Percentiles rank a stretch among this genome's conserved stretches.
These are phyloP conservation scores for Isurus oxyrinchus DNA, from an alignment of 2,113 vertebrate species.

Conservation along the genomic window DNA sequence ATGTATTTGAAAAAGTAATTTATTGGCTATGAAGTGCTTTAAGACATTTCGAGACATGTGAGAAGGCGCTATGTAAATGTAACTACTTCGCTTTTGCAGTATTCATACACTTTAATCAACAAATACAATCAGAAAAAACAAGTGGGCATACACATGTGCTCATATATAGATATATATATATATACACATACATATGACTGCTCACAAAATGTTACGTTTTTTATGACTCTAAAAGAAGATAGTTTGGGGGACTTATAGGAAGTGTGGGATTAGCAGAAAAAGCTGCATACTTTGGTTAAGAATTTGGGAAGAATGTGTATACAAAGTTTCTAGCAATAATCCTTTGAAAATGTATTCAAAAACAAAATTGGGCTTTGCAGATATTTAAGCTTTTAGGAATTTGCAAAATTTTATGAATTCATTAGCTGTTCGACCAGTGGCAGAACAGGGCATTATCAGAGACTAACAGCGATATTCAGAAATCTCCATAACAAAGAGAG, in stretches of 20 bases:
- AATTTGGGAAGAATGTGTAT: not conserved
- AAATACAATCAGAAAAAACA: not conserved
- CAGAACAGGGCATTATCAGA: conserved; percentile 28
- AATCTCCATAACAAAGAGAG: conserved; percentile 34
- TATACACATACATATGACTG: not conserved
- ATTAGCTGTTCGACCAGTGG: conserved; percentile 14
- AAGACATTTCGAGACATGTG: not conserved
- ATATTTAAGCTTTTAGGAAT: conserved; percentile 4
- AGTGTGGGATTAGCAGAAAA: not conserved
- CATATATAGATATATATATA: too few species aligned
- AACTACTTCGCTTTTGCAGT: not conserved
- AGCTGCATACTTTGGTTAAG: not conserved
- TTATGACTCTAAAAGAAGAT: not conserved
- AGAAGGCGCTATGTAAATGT: not conserved
- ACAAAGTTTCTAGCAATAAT: not conserved
- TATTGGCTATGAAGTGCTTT: not conserved
- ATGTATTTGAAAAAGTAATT: not conserved
- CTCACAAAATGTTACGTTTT: not conserved
- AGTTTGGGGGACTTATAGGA: not conserved
- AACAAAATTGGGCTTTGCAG: conserved; percentile 14
- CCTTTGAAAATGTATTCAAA: conserved; percentile 24
- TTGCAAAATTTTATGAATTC: conserved; percentile 19
- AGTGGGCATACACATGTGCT: too few species aligned
- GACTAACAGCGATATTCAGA: not conserved
- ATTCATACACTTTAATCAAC: not conserved